Evolutionary conservation across 2,797 vertebrate genomes (phyloP).

Genomic region (Avahi laniger): DNA sequence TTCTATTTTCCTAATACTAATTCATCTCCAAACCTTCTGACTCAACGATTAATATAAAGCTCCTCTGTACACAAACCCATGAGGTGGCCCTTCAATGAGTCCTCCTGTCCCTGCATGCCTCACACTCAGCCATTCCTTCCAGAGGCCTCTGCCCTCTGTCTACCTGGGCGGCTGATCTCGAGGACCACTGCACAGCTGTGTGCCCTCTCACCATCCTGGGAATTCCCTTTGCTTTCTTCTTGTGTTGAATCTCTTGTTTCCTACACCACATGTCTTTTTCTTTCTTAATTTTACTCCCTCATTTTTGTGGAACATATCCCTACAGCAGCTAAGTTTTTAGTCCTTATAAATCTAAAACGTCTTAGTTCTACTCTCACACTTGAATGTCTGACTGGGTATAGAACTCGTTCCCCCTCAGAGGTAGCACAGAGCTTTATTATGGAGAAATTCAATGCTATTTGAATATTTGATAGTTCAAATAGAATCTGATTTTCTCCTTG

Average conservation of each 20-base stretch:
- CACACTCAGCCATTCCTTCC: background rate
- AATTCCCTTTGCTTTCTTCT: background rate
- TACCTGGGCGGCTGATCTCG: rapidly evolving
- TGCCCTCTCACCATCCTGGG: background rate
- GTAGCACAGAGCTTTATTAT: background rate
- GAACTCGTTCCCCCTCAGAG: background rate
- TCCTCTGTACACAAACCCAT: background rate
- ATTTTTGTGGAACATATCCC: background rate
- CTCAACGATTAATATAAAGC: background rate
- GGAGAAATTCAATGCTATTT: background rate
- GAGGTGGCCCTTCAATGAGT: no score
- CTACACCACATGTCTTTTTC: background rate
- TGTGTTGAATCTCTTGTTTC: background rate
- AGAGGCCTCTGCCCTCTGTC: background rate
- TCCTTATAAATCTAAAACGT: background rate
- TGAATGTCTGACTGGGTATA: background rate
- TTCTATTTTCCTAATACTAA: slow-evolving; percentile 3
- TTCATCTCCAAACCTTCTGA: background rate
- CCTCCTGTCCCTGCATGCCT: background rate
- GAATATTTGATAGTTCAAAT: background rate
- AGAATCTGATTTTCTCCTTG: background rate
- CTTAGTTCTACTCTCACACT: background rate
- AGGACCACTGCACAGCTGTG: background rate
- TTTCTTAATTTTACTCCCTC: background rate
- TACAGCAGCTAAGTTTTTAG: background rate